Evolutionary conservation across 2,113 vertebrate genomes (phyloP).

Genomic region (Symphodus melops): DNA sequence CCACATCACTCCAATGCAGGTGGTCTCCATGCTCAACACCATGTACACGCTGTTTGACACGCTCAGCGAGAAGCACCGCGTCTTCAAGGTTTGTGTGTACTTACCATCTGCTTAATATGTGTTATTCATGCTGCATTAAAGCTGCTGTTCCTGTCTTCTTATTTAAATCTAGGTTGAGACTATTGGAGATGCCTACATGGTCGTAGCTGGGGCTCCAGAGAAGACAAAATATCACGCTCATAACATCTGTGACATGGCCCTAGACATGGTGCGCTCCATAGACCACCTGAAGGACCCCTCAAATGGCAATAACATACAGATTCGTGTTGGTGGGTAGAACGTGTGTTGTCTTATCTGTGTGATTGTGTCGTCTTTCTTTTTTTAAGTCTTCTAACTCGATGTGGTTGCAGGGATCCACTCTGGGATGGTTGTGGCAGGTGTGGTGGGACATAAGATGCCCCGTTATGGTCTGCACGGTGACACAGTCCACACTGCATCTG

Average conservation of each 20-base stretch:
- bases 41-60: conserved; percentile 85
- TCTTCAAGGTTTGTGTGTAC: conserved; percentile 79
- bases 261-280: conserved; percentile 83
- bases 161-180: conserved; percentile 76
- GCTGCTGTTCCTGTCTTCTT: neutral
- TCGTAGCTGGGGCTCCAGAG: conserved; percentile 82
- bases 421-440: conserved; percentile 83
- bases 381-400: neutral
- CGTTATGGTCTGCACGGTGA: conserved; percentile 84
- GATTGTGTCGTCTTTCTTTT: neutral
- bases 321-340: conserved; percentile 76
- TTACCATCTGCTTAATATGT: neutral
- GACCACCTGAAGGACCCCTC: conserved; percentile 84
- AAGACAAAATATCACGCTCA: conserved; percentile 84
- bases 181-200: conserved; percentile 83
- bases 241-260: conserved; percentile 85
- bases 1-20: conserved; percentile 83
- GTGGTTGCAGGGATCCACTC: conserved; percentile 80
- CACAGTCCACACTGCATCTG: conserved; percentile 83
- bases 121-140: neutral
- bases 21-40: conserved; percentile 84
- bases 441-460: conserved; percentile 85
- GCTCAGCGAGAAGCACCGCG: conserved; percentile 82
- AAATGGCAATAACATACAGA: conserved; percentile 84
- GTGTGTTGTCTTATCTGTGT: no score